Percentiles rank a stretch among this genome's conserved stretches.
Evolutionary conservation across 2,888 invertebrate species (phyloP).

Genomic region (Lithosia quadra): DNA sequence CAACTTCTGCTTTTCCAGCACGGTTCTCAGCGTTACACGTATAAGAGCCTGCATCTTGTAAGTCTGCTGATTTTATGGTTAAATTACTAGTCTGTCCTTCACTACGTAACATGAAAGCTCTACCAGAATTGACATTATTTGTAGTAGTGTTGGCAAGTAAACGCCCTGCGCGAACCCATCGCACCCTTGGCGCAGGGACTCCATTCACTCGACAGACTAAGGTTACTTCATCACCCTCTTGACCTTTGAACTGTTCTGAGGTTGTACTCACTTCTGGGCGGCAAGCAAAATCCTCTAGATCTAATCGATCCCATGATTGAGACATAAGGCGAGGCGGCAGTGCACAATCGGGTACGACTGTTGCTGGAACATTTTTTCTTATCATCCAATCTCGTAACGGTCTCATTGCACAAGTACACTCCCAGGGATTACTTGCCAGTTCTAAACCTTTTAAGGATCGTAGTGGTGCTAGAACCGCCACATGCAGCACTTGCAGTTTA

Average conservation of each 20-base stretch:
- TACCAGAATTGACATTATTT: conserved; percentile 80
- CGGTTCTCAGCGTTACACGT: conserved; percentile 93
- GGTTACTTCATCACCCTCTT: conserved; percentile 91
- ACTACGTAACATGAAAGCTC: conserved; percentile 89
- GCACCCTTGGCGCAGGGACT: conserved; percentile 90
- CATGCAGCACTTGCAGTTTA: conserved; percentile 88
- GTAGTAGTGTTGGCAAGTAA: conserved; percentile 88
- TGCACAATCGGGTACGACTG: conserved; percentile 89
- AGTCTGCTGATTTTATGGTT: conserved; percentile 90
- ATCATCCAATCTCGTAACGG: conserved; percentile 94
- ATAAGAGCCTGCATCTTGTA: conserved; percentile 92
- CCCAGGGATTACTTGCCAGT: conserved; percentile 93
- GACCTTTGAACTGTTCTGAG: conserved; percentile 87
- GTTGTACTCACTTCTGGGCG: conserved; percentile 89
- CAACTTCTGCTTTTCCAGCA: conserved; percentile 92
- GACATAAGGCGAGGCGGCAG: conserved; percentile 88
- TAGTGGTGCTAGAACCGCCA: conserved; percentile 89
- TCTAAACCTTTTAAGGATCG: conserved; percentile 91
- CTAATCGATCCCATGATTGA: conserved; percentile 91
- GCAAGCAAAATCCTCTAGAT: conserved; percentile 93
- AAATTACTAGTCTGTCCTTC: conserved; percentile 90
- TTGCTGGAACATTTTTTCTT: conserved; percentile 91
- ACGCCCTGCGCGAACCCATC: conserved; percentile 91
- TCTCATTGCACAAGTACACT: conserved; percentile 92
- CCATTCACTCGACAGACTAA: conserved; percentile 91